Evolutionary conservation across 2,797 vertebrate genomes (phyloP), one percentile per base, ranked within the genome.

Genomic region (Halcyon badia): DNA sequence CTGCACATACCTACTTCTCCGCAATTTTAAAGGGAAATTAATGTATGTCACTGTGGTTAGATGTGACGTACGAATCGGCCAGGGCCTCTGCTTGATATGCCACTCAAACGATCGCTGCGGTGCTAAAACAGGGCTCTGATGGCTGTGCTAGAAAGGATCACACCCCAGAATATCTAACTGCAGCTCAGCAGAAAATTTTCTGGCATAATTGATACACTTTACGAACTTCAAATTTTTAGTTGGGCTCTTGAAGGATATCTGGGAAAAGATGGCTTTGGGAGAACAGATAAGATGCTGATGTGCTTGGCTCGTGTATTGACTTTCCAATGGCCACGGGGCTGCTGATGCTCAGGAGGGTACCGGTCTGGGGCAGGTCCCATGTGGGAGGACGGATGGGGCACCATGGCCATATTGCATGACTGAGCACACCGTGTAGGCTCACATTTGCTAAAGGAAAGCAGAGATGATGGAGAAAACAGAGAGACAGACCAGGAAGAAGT

Each of bases 361-460:
- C 0, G 2, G 58, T 49, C 6, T 2, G 2, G 49, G 62, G 46
- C 80, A 70, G 58, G 60, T 48, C 9, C 14, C 1, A 1, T 26
- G 24, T 1, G 0, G 0, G 35, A 70, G 49, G 14, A 71, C 14
- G 24, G 31, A 41, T 14, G 37, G 31, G 6, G 33, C 2, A 7
- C n/a, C 2, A 4, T 3, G 37, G n/a, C 37, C 5, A 5, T 15
- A 17, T 11, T 7, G 33, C 0, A 0, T 0, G 0, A 48, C 14
- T 3, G 22, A 90, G 48, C 2, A 2, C 35, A 8, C 12, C 37
- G 3, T 1, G 2, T 13, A 16, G 58, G 37, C 21, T 73, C 21
- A 4, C 0, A 0, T 12, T 73, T 48, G 26, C 39, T 31, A 41
- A 60, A 31, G 72, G 33, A 66, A 51, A 94, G 49, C 28, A 49